Conservation (phyloP, 2,113 vertebrate species). For the Mohoua ochrocephala region DNA sequence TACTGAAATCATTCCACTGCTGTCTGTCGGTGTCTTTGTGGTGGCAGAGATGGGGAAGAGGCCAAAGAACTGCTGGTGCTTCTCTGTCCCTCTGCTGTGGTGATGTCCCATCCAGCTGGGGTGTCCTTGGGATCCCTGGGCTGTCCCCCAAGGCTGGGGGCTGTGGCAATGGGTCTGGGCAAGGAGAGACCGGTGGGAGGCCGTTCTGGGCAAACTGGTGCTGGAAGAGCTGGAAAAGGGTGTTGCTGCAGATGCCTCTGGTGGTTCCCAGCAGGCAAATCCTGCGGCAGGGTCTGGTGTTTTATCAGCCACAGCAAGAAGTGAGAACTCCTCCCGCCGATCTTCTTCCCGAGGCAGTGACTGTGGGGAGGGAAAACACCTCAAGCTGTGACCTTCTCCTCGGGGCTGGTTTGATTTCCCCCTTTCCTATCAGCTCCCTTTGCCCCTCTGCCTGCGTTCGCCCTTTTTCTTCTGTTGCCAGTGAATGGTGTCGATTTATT, state of each 20-base stretch:
- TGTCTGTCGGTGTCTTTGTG: neutral
- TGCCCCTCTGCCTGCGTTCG: neutral
- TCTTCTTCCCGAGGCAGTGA: neutral
- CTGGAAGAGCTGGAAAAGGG: neutral
- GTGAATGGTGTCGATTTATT: neutral
- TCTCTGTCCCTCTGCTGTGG: neutral
- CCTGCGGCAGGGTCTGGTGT: neutral
- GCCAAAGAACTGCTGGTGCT: neutral
- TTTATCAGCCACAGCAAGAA: neutral
- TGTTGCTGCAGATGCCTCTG: neutral
- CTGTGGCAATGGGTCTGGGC: accelerated
- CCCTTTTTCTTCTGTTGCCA: neutral
- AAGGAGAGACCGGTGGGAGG: neutral
- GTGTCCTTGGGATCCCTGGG: neutral
- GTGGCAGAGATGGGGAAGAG: neutral
- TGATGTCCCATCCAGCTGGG: neutral
- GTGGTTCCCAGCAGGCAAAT: neutral
- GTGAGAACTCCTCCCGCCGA: neutral
- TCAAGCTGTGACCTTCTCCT: neutral
- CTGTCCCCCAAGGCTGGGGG: neutral
- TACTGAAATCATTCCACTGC: neutral
- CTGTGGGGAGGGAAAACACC: neutral
- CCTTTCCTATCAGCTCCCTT: neutral
- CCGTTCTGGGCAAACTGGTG: neutral
- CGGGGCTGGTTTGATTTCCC: neutral